Conservation (phyloP, 2,888 invertebrate genomes). For the Chymomyza amoena region DNA sequence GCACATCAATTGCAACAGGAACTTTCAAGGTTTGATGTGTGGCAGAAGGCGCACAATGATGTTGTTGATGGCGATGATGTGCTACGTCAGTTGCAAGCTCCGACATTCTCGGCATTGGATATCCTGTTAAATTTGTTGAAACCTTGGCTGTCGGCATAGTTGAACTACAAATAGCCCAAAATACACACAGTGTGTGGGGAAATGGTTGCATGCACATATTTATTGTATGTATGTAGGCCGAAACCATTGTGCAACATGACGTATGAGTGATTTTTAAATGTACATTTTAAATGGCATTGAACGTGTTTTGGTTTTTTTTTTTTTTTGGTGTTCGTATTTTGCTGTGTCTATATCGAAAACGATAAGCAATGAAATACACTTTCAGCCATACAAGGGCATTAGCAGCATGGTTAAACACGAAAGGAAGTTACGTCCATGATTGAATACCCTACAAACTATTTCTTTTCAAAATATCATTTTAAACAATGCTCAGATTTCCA, state of each 20-base stretch:
- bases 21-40: slow-evolving; percentile 7
- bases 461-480: no score
- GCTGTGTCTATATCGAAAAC: not conserved
- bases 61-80: not conserved
- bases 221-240: not conserved
- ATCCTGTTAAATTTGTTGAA: slow-evolving; percentile 8
- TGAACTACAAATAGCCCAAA: not conserved
- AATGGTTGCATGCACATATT: not conserved
- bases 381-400: not conserved
- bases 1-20: slow-evolving; percentile 6
- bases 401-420: not conserved
- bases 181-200: not conserved
- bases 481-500: no score
- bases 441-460: not conserved
- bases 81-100: not conserved
- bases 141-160: not conserved
- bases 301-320: not conserved
- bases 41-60: not conserved
- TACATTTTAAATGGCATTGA: slow-evolving; percentile 4
- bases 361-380: not conserved
- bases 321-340: not conserved
- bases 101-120: slow-evolving; percentile 2
- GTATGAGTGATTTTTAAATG: slow-evolving; percentile 3
- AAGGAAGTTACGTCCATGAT: not conserved
- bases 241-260: not conserved